Conservation (phyloP, 1,140 invertebrate genomes). For the Polypedilum pembai region DNA sequence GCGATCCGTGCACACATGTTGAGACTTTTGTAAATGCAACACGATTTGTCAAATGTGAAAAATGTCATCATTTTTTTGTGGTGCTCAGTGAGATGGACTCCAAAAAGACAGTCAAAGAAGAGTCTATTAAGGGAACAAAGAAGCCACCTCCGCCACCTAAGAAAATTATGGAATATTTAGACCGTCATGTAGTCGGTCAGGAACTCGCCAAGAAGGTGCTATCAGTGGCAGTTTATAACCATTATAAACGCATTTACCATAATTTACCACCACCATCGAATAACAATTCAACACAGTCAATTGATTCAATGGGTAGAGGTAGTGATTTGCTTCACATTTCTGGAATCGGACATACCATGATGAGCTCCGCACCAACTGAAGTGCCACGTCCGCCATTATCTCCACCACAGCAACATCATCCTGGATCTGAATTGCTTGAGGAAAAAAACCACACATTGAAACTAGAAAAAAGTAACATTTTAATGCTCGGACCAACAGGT, state of each 20-base stretch:
- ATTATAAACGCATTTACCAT: conserved; percentile 96
- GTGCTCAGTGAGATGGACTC: conserved; percentile 87
- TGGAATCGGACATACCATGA: conserved; percentile 60
- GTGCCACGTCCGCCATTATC: conserved; percentile 35
- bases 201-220: conserved; percentile 97
- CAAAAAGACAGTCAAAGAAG: conserved; percentile 76
- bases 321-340: conserved; percentile 74
- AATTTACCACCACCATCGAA: conserved; percentile 63
- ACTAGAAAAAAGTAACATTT: conserved; percentile 96
- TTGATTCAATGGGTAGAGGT: conserved; percentile 43
- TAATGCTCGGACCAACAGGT: conserved; percentile 90
- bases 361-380: conserved; percentile 45
- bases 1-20: conserved; percentile 90
- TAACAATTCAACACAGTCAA: conserved; percentile 38
- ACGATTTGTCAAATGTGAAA: conserved; percentile 95
- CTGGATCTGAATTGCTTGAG: conserved; percentile 80
- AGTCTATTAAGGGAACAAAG: conserved; percentile 56
- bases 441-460: conserved; percentile 73
- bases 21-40: conserved; percentile 95
- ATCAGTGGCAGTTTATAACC: conserved; percentile 97
- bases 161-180: conserved; percentile 93
- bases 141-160: conserved; percentile 88
- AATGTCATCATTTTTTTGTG: conserved; percentile 97
- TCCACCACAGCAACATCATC: conserved; percentile 39
- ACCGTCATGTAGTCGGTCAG: conserved; percentile 96